These are phyloP conservation scores for Mirounga angustirostris DNA, from an alignment of 2,113 vertebrate species.

Conservation along the genomic window DNA sequence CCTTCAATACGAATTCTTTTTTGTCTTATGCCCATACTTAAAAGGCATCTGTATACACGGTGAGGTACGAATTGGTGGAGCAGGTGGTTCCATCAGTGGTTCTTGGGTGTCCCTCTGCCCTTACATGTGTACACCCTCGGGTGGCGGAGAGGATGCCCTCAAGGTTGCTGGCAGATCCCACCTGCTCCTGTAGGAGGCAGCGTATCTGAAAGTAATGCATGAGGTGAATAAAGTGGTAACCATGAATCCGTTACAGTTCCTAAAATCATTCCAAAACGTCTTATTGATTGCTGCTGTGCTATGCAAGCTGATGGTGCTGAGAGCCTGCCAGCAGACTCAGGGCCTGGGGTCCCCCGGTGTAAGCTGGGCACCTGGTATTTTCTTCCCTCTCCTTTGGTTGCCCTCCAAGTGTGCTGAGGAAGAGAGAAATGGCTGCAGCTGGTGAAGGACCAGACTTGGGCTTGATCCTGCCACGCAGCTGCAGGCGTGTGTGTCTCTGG, in stretches of 20 bases:
- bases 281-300: not conserved
- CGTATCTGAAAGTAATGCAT: not conserved
- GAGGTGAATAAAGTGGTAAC: rapidly evolving
- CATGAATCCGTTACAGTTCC: too few species aligned
- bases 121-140: not conserved
- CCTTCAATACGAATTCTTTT: rapidly evolving
- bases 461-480: not conserved
- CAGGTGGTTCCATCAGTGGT: too few species aligned
- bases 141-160: not conserved
- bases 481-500: not conserved
- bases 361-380: not conserved
- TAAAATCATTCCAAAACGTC: rapidly evolving
- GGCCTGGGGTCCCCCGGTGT: not conserved
- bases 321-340: not conserved
- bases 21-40: rapidly evolving
- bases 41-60: rapidly evolving
- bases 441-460: not conserved
- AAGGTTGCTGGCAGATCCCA: not conserved
- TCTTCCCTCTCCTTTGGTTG: not conserved
- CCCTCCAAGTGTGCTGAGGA: not conserved
- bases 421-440: not conserved
- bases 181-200: not conserved
- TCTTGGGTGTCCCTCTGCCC: not conserved
- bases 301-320: not conserved
- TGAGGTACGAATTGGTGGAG: rapidly evolving